phyloP scores from a whole-genome alignment of 2,888 invertebrate genomes.

The Dione juno region DNA sequence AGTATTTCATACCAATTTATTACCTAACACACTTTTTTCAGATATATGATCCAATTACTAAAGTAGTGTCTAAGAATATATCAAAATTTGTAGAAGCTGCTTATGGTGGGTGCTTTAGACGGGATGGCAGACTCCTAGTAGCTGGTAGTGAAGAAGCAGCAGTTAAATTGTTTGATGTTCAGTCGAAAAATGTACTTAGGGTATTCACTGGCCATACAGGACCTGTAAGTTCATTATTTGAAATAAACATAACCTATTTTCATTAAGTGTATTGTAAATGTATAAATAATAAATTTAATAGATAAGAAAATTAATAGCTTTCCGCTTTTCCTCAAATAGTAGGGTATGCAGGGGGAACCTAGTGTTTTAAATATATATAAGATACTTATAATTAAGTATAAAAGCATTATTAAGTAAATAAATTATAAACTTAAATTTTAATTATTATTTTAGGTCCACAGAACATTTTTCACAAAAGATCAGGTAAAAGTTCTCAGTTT shows the following conservation, averaged over 20 bases:
- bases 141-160: constrained; percentile 95
- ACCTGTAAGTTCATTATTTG: constrained; percentile 76
- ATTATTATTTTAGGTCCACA: constrained; percentile 84
- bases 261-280: neutral
- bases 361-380: no score
- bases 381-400: no score
- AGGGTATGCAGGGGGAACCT: no score
- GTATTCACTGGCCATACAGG: constrained; percentile 93
- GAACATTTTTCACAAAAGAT: constrained; percentile 91
- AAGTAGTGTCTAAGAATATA: constrained; percentile 90
- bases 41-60: constrained; percentile 93
- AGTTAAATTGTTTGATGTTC: constrained; percentile 94
- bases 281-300: no score
- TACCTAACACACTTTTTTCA: constrained; percentile 60
- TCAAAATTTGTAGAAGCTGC: constrained; percentile 92
- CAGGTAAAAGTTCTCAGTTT: constrained; percentile 92
- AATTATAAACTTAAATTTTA: no score
- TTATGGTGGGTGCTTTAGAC: constrained; percentile 92
- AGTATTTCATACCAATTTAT: neutral
- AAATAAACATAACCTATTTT: neutral
- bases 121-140: constrained; percentile 91
- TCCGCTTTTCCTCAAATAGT: no score
- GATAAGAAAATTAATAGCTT: no score
- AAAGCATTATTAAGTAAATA: no score
- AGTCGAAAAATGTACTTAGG: constrained; percentile 91